Base-by-base conservation (phyloP, 1,140 invertebrate species). In the Artemia franciscana region DNA sequence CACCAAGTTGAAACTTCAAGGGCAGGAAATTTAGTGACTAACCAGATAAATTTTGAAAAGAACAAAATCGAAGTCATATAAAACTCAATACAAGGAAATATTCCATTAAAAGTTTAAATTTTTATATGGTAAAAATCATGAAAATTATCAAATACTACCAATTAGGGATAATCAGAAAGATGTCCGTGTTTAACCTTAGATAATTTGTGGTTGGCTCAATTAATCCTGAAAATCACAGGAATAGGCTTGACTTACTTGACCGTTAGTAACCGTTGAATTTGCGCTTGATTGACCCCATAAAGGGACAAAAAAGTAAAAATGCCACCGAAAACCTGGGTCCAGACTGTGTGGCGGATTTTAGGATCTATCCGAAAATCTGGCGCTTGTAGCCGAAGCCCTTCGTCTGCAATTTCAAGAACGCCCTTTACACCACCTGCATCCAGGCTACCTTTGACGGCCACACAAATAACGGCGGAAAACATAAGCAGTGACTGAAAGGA, bases 221-320 rank as follows among this genome's bases (percentile, higher is more conserved):
- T 21, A 59, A n/a, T 59, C 2, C 3, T 7, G 25, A 59, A 26
- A 24, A 23, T 61, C 3, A 57, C 0, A 24, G 12, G 5, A 18
- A 61, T 27, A 15, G 26, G 18, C 25, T n/a, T 15, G 9, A 62
- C 66, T 63, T 80, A 79, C 69, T 78, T 81, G 1, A 88, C 79
- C 4, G 86, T 86, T 23, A 91, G 71, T 24, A 90, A 78, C 30
- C 91, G 73, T 72, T 95, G 91, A 1, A 96, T 83, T 78, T 93
- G 85, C 0, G 82, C 77, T 72, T 93, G 89, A 71, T 89, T 91
- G 0, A 87, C 84, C 0, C 80, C 89, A 71, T 88, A 88, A 0
- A 90, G 69, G 1, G 84, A 79, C 9, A 85, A 69, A 71, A 81
- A 88, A 0, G 84, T 83, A 67, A 84, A 81, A 23, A 76, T 74